phyloP scores from a whole-genome alignment of 2,113 vertebrate species.

The Gobio gobio region DNA sequence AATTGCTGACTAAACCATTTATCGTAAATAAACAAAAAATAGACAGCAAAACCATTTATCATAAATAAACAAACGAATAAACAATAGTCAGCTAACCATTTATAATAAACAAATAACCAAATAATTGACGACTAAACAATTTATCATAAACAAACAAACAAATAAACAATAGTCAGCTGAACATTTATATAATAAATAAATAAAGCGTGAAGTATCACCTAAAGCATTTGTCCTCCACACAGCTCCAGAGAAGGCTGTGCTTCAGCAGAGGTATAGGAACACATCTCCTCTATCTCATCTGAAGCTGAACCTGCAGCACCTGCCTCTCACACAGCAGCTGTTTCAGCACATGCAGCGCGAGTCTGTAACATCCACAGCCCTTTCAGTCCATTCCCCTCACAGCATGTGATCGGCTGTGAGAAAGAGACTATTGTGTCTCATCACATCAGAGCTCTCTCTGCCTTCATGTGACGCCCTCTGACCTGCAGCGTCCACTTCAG shows the following conservation, averaged over 20 bases:
- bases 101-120: no score
- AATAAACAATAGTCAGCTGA: no score
- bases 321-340: not conserved
- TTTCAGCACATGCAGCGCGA: not conserved
- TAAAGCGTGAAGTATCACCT: not conserved
- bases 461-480: slow-evolving; percentile 25
- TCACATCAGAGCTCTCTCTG: not conserved
- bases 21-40: no score
- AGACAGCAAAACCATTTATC: no score
- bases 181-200: not conserved
- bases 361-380: not conserved
- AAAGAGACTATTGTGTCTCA: slow-evolving; percentile 47
- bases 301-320: not conserved
- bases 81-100: no score
- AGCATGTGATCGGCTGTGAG: slow-evolving; percentile 46
- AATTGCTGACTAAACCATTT: no score
- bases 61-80: no score
- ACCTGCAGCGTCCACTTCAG: slow-evolving; percentile 7
- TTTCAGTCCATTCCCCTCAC: not conserved
- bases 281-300: not conserved
- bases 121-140: no score
- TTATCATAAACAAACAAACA: no score
- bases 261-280: not conserved
- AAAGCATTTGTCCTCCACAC: not conserved
- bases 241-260: not conserved